Evolutionary conservation across 2,113 vertebrate genomes (phyloP).

Genomic region (Cygnus atratus): DNA sequence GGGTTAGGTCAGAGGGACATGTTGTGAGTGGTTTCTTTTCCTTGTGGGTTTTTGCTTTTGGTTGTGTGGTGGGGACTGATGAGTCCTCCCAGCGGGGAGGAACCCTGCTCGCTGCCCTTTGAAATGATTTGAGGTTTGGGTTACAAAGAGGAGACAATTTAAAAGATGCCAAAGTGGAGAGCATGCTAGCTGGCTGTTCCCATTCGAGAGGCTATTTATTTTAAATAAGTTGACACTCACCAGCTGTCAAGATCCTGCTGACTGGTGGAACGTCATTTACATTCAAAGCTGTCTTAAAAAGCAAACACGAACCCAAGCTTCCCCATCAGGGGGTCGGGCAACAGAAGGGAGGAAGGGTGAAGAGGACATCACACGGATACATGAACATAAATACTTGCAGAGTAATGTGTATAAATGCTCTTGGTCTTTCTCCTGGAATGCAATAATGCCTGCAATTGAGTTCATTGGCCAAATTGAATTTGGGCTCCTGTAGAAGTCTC

Average conservation of each 20-base stretch:
- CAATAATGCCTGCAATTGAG: slow-evolving; percentile 71
- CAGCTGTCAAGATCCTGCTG: slow-evolving; percentile 66
- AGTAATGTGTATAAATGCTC: slow-evolving; percentile 46
- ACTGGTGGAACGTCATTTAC: slow-evolving; percentile 59
- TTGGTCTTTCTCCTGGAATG: slow-evolving; percentile 63
- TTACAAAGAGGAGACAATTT: slow-evolving; percentile 35
- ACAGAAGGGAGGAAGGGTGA: slow-evolving; percentile 52
- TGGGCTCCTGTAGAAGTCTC: slow-evolving; percentile 70
- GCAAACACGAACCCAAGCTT: slow-evolving; percentile 35
- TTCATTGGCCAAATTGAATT: slow-evolving; percentile 77
- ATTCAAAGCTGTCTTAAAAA: slow-evolving; percentile 59
- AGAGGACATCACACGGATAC: slow-evolving; percentile 3
- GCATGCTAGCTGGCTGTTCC: slow-evolving; percentile 21
- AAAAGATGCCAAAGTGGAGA: slow-evolving; percentile 38
- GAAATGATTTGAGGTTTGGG: slow-evolving; percentile 57
- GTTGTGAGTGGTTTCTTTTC: not conserved
- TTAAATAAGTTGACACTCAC: slow-evolving; percentile 59
- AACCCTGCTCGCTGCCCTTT: not conserved
- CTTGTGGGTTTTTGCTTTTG: not conserved
- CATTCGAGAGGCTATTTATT: slow-evolving; percentile 54
- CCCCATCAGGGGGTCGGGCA: slow-evolving; percentile 33
- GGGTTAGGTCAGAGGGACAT: not conserved
- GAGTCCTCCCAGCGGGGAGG: not conserved
- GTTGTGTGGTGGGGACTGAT: not conserved
- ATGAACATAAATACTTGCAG: slow-evolving; percentile 29